Percentiles rank a stretch among this genome's conserved stretches.
These are phyloP conservation scores for Poeciliopsis infans DNA, from an alignment of 2,797 vertebrate species.

Conservation along the genomic window DNA sequence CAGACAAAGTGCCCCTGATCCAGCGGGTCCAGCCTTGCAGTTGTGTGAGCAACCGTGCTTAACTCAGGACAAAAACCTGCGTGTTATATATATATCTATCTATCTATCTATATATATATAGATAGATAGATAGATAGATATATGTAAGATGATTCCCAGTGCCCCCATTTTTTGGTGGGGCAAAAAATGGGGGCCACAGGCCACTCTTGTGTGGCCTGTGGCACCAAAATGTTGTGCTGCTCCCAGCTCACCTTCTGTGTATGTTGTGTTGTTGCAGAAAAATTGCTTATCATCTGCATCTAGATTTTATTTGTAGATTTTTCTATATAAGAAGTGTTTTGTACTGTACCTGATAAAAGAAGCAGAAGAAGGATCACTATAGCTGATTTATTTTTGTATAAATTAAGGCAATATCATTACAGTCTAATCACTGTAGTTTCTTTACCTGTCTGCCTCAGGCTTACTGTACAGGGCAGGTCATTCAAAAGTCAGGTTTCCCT, in stretches of 20 bases:
- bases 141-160: conserved; percentile 9
- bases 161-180: conserved; percentile 25
- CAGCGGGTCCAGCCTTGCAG: conserved; percentile 22
- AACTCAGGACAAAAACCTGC: conserved; percentile 56
- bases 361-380: conserved; percentile 65
- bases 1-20: conserved; percentile 15
- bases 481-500: conserved; percentile 28
- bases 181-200: too few relatives aligned
- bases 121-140: not conserved
- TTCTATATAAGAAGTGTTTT: conserved; percentile 61
- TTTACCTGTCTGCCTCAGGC: conserved; percentile 49
- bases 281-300: conserved; percentile 47
- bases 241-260: conserved; percentile 37
- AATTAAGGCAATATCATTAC: conserved; percentile 70
- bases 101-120: not conserved
- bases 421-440: conserved; percentile 76
- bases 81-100: not conserved
- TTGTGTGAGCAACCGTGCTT: conserved; percentile 33
- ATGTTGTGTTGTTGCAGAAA: conserved; percentile 22
- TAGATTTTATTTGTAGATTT: conserved; percentile 49
- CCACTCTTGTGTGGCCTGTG: conserved; percentile 10
- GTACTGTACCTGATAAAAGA: conserved; percentile 65
- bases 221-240: conserved; percentile 17
- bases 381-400: conserved; percentile 80
- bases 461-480: conserved; percentile 44